Conservation (phyloP, 2,888 invertebrate genomes). For the Asteroscopus sphinx region DNA sequence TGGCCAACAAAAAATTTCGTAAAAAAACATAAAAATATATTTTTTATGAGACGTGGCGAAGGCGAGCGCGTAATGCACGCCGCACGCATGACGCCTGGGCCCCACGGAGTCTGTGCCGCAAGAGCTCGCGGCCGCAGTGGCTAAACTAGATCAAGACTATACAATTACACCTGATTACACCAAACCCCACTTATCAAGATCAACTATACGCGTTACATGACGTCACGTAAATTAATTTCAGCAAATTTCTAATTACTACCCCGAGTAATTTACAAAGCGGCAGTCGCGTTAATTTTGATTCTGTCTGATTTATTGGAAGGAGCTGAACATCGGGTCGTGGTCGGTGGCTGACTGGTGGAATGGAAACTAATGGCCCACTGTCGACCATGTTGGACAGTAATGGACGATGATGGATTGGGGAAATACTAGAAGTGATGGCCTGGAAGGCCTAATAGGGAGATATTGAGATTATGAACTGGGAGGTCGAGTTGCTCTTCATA, state of each 20-base stretch:
- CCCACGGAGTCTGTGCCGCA: too few relatives aligned
- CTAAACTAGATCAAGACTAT: conserved; percentile 24
- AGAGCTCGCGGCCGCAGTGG: too few relatives aligned
- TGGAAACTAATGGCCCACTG: conserved; percentile 40
- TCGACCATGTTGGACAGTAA: conserved; percentile 36
- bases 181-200: conserved; percentile 35
- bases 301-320: conserved; percentile 46
- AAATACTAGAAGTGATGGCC: conserved; percentile 14
- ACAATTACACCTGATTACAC: conserved; percentile 25
- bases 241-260: conserved; percentile 54
- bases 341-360: conserved; percentile 23
- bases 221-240: conserved; percentile 48
- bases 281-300: conserved; percentile 49
- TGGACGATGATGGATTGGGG: conserved; percentile 23
- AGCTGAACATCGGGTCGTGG: conserved; percentile 27
- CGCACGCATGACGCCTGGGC: too few relatives aligned
- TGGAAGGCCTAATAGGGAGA: conserved; percentile 9
- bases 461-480: background rate
- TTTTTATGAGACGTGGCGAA: too few relatives aligned
- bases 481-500: too few relatives aligned
- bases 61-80: too few relatives aligned
- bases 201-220: conserved; percentile 17
- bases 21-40: too few relatives aligned
- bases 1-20: too few relatives aligned
- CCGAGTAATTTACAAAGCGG: conserved; percentile 54